Conservation (phyloP, 2,888 invertebrate species). For the Sussaba pulchella region DNA sequence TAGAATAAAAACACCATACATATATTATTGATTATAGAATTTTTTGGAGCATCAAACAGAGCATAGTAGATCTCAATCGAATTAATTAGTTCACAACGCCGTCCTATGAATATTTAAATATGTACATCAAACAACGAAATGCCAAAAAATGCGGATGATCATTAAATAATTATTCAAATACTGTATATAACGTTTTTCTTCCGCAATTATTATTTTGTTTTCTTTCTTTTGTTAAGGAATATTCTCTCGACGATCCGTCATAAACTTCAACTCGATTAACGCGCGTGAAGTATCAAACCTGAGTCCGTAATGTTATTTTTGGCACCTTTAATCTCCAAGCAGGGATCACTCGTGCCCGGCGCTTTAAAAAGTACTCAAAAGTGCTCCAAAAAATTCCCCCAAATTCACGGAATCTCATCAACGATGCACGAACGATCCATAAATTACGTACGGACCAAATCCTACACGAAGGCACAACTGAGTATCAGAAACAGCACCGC, state of each 20-base stretch:
- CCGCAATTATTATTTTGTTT: not conserved
- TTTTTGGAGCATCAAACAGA: not conserved
- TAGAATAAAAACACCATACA: not conserved
- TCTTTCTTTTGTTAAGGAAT: too few species aligned
- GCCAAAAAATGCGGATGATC: not conserved
- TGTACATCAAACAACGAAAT: not conserved
- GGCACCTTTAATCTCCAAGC: too few species aligned
- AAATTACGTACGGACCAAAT: too few species aligned
- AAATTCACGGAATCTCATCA: too few species aligned
- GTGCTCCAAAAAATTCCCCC: too few species aligned
- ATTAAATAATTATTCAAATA: not conserved
- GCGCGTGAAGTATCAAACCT: too few species aligned
- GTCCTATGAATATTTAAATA: not conserved
- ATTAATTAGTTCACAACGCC: not conserved
- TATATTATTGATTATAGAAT: constrained; percentile 10
- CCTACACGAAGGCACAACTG: constrained; percentile 93
- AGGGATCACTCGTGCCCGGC: too few species aligned
- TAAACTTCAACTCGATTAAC: not conserved
- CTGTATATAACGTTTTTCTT: not conserved
- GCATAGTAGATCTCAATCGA: not conserved
- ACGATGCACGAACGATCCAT: too few species aligned
- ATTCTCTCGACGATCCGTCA: not conserved
- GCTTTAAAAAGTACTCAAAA: too few species aligned
- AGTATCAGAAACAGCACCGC: constrained; percentile 91
- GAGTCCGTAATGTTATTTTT: too few species aligned